Percentiles rank a stretch among this genome's conserved stretches.
Evolutionary conservation across 1,140 invertebrate genomes (phyloP).

Genomic region (Eueides isabella): DNA sequence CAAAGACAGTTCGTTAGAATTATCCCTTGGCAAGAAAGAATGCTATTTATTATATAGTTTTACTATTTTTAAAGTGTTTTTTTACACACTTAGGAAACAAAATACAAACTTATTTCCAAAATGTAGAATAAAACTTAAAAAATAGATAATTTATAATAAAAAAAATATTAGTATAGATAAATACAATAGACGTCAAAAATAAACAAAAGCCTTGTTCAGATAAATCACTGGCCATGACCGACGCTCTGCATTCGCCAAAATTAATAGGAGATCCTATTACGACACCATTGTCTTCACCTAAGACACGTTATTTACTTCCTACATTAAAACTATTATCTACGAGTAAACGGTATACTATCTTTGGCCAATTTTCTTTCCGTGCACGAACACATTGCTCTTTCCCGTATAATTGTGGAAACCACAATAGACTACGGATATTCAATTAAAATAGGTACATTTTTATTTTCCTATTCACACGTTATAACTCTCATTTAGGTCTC

Average conservation of each 20-base stretch:
- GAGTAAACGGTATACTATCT: constrained; percentile 53
- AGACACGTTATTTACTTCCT: constrained; percentile 73
- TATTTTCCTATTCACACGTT: constrained; percentile 64
- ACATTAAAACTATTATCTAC: constrained; percentile 76
- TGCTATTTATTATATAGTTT: too few species aligned
- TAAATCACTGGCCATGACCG: constrained; percentile 69
- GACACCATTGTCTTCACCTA: constrained; percentile 71
- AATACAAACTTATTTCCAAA: too few species aligned
- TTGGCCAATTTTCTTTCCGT: constrained; percentile 68
- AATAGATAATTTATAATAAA: too few species aligned
- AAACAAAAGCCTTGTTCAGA: constrained; percentile 67
- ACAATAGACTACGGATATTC: constrained; percentile 42
- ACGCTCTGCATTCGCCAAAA: constrained; percentile 65
- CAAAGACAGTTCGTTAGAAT: too few species aligned
- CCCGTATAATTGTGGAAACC: constrained; percentile 58
- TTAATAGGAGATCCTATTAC: constrained; percentile 76
- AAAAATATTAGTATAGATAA: too few species aligned
- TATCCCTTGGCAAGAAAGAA: too few species aligned
- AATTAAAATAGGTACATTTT: constrained; percentile 55
- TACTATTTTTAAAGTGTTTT: too few species aligned
- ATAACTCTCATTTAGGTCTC: constrained; percentile 47
- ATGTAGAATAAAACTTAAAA: too few species aligned
- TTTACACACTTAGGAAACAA: too few species aligned
- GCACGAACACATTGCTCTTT: constrained; percentile 61
- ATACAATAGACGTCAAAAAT: background rate